A percentile compares a stretch with the other conserved stretches of the same genome.
Conservation (phyloP, 2,888 invertebrate genomes). For the Biston stratarius region DNA sequence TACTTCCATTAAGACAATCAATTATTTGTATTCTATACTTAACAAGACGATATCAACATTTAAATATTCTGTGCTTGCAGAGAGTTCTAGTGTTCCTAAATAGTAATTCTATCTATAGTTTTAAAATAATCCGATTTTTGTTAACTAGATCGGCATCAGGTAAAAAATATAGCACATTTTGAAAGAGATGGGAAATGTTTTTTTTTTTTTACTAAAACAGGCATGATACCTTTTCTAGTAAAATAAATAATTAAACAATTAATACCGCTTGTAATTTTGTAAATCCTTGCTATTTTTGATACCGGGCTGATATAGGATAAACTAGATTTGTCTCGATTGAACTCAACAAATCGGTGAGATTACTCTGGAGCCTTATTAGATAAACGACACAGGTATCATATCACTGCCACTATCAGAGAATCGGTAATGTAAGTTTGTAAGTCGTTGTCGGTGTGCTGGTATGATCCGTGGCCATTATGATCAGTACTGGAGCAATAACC, state of each 20-base stretch:
- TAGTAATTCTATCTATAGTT: conserved; percentile 38
- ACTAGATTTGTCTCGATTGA: conserved; percentile 10
- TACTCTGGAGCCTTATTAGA: conserved; percentile 35
- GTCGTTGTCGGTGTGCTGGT: conserved; percentile 76
- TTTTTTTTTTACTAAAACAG: background rate
- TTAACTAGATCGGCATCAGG: background rate
- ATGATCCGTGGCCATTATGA: conserved; percentile 36
- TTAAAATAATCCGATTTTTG: conserved; percentile 21
- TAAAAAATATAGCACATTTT: conserved; percentile 10
- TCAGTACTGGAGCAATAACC: conserved; percentile 26
- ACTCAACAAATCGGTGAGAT: conserved; percentile 15
- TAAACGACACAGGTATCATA: conserved; percentile 21
- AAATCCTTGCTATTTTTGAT: conserved; percentile 1
- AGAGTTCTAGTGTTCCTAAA: conserved; percentile 38
- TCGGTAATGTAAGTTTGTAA: conserved; percentile 52
- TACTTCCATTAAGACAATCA: conserved; percentile 13
- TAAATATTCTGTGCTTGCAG: conserved; percentile 35
- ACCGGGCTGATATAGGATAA: conserved; percentile 1
- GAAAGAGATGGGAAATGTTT: background rate
- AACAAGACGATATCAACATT: conserved; percentile 48
- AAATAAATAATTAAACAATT: background rate
- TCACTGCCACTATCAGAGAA: conserved; percentile 66
- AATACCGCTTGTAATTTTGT: background rate
- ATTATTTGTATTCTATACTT: conserved; percentile 24
- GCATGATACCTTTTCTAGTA: background rate